Conservation (phyloP, 2,797 vertebrate genomes). For the Mus caroli region DNA sequence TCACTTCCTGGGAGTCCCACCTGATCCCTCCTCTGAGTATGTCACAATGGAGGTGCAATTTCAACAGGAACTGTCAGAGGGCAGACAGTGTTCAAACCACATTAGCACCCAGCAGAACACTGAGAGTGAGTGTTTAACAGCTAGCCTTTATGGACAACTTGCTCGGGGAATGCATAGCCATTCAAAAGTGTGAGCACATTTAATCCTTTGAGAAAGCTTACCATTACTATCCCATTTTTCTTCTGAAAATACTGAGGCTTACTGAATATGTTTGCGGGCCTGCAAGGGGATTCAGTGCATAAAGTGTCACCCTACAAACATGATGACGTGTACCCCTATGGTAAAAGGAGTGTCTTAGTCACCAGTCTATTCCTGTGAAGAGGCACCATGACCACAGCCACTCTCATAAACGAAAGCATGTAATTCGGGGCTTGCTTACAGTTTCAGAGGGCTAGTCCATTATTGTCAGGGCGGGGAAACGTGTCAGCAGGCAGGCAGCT, state of each 20-base stretch:
- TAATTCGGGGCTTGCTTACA: neutral
- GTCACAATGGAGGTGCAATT: neutral
- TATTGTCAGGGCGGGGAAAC: neutral
- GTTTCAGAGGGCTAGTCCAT: neutral
- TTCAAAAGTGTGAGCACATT: neutral
- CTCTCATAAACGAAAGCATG: neutral
- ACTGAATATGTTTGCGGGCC: neutral
- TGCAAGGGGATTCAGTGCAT: neutral
- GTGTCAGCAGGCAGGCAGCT: neutral
- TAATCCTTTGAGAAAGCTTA: neutral
- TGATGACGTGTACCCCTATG: neutral
- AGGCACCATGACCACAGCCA: neutral
- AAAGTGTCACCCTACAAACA: neutral
- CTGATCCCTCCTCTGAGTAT: neutral
- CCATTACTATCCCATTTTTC: neutral
- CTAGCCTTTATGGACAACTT: neutral
- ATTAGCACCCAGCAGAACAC: neutral
- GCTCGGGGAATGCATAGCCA: neutral
- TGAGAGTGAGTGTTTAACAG: neutral
- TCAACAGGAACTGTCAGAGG: neutral
- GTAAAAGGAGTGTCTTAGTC: neutral
- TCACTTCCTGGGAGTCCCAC: neutral
- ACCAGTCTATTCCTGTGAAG: neutral
- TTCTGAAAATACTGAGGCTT: constrained; percentile 31
- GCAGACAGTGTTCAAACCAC: neutral